Percentiles rank a stretch among this genome's conserved stretches.
These are phyloP conservation scores for Ptilorrhoa leucosticta DNA, from an alignment of 2,113 vertebrate species.

Conservation along the genomic window DNA sequence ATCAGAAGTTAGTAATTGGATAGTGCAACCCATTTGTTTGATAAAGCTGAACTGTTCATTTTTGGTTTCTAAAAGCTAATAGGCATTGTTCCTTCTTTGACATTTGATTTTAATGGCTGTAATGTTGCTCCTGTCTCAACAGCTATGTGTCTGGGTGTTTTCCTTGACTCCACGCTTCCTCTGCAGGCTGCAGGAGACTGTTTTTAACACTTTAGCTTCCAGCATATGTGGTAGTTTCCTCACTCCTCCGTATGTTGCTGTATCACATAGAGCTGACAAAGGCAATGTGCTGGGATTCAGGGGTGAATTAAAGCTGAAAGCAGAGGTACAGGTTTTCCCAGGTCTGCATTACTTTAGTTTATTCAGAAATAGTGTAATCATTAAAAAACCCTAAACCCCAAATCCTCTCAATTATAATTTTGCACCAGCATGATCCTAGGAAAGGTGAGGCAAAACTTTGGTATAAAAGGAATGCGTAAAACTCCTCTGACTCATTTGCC, in stretches of 20 bases:
- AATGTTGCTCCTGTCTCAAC: slow-evolving; percentile 62
- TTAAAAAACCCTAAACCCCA: neutral
- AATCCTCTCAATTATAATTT: neutral
- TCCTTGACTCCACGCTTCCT: neutral
- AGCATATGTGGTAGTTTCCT: neutral
- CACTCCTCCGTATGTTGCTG: neutral
- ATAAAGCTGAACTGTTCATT: slow-evolving; percentile 57
- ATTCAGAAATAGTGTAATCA: neutral
- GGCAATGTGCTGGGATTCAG: neutral
- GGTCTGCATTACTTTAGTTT: neutral
- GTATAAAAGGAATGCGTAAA: neutral
- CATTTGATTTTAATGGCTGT: slow-evolving; percentile 71
- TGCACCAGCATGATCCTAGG: neutral
- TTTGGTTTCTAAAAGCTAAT: slow-evolving; percentile 62
- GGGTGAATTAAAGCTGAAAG: neutral
- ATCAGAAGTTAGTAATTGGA: slow-evolving; percentile 66
- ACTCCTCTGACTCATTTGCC: neutral
- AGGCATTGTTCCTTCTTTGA: slow-evolving; percentile 58
- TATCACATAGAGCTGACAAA: neutral
- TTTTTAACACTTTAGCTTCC: slow-evolving; percentile 54
- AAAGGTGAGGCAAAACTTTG: neutral
- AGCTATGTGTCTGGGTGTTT: slow-evolving; percentile 43
- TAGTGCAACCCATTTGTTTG: slow-evolving; percentile 60
- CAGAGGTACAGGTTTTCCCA: neutral
- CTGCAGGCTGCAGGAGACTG: neutral